Percentiles rank a stretch among this genome's conserved stretches.
Evolutionary conservation across 2,797 vertebrate genomes (phyloP).

Genomic region (Gymnocypris eckloni): DNA sequence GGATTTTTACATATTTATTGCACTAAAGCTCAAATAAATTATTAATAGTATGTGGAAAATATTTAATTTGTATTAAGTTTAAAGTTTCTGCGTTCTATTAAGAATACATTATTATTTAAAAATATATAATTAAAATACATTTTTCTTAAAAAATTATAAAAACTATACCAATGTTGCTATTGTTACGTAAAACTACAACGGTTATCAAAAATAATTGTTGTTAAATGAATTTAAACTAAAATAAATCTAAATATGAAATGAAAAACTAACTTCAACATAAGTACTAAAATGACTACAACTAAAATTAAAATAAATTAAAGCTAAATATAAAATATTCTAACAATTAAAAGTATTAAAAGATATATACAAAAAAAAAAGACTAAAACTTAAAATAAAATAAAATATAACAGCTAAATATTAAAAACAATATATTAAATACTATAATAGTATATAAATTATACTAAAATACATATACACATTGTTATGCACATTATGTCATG

Average conservation of each 20-base stretch:
- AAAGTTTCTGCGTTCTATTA: not conserved
- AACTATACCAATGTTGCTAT: not conserved
- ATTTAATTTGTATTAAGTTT: not conserved
- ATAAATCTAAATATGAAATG: not conserved
- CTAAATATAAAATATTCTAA: not conserved
- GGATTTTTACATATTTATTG: not conserved
- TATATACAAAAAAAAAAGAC: not conserved
- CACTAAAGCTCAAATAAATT: not conserved
- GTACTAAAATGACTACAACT: no score
- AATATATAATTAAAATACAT: not conserved
- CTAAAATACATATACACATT: no score
- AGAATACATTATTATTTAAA: not conserved
- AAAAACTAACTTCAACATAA: not conserved
- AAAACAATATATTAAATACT: not conserved
- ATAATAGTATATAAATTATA: no score
- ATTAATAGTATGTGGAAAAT: not conserved
- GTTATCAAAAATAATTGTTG: no score
- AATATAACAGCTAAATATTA: not conserved
- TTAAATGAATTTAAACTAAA: not conserved
- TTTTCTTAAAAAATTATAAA: not conserved
- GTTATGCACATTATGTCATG: no score
- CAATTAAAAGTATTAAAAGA: not conserved
- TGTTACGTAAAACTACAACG: not conserved
- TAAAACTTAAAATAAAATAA: not conserved
- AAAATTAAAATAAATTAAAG: not conserved